Evolutionary conservation across 2,113 vertebrate species (phyloP).

Genomic region (Xyliphius kryptos): DNA sequence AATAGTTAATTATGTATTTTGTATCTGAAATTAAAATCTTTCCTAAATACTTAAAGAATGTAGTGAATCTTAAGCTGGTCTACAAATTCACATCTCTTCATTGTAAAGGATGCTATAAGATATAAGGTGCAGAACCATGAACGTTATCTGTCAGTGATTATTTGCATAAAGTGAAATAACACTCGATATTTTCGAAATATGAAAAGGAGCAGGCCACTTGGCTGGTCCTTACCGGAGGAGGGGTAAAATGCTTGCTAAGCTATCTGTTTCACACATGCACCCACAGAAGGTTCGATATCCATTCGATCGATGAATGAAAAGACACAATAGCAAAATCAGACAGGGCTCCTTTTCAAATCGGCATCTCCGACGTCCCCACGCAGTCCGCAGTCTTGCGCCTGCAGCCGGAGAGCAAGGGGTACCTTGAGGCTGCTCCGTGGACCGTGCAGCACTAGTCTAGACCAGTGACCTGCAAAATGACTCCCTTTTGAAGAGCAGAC

Average conservation of each 20-base stretch:
- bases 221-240: conserved; percentile 40
- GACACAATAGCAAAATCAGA: conserved; percentile 97
- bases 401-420: conserved; percentile 86
- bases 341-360: conserved; percentile 95
- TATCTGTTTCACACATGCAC: conserved; percentile 94
- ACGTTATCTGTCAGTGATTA: too few species aligned
- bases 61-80: too few species aligned
- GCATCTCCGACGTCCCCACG: conserved; percentile 81
- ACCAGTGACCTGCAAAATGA: conserved; percentile 92
- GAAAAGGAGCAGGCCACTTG: conserved; percentile 35
- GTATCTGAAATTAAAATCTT: too few species aligned
- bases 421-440: conserved; percentile 95
- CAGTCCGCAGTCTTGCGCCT: conserved; percentile 86
- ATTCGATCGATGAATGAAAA: conserved; percentile 99
- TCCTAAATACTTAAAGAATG: too few species aligned
- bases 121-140: too few species aligned
- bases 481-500: conserved; percentile 90
- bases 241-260: conserved; percentile 89
- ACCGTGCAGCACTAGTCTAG: conserved; percentile 92
- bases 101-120: too few species aligned
- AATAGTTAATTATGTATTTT: too few species aligned
- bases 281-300: conserved; percentile 99
- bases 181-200: conserved; percentile 59
- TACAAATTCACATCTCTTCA: too few species aligned
- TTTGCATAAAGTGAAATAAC: background rate